Evolutionary conservation across 2,113 vertebrate species (phyloP).

Genomic region (Eidolon helvum): DNA sequence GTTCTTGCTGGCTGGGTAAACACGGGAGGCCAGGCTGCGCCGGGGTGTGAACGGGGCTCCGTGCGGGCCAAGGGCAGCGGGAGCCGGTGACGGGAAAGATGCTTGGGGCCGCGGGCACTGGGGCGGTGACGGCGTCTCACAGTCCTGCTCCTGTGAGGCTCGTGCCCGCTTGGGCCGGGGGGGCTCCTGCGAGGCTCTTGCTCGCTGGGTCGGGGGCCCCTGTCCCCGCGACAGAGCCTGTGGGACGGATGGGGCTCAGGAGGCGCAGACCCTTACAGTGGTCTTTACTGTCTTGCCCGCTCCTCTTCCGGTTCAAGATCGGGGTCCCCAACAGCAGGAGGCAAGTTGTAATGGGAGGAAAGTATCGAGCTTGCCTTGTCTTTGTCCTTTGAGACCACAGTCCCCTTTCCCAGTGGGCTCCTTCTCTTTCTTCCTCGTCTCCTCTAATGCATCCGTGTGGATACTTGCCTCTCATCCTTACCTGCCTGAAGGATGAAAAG

Average conservation of each 20-base stretch:
- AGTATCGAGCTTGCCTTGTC: background rate
- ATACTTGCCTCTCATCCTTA: background rate
- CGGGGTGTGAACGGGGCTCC: background rate
- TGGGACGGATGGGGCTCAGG: accelerated
- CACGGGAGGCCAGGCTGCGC: background rate
- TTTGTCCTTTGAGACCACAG: background rate
- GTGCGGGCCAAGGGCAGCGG: accelerated
- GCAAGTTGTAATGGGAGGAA: background rate
- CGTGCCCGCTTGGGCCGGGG: background rate
- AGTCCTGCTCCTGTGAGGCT: accelerated
- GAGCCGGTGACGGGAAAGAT: background rate
- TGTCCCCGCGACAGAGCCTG: background rate
- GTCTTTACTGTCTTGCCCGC: background rate
- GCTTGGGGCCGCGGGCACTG: accelerated
- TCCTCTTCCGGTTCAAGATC: background rate
- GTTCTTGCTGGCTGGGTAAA: background rate
- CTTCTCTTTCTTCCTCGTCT: background rate
- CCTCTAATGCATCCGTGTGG: background rate
- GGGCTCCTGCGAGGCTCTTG: background rate
- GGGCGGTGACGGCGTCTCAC: background rate
- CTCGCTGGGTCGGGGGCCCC: background rate
- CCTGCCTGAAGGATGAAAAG: background rate
- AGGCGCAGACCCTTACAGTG: background rate
- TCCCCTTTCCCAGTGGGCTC: background rate
- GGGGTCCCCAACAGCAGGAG: background rate